These are phyloP conservation scores for Hetaerina americana DNA, from an alignment of 1,140 invertebrate species.

Conservation along the genomic window DNA sequence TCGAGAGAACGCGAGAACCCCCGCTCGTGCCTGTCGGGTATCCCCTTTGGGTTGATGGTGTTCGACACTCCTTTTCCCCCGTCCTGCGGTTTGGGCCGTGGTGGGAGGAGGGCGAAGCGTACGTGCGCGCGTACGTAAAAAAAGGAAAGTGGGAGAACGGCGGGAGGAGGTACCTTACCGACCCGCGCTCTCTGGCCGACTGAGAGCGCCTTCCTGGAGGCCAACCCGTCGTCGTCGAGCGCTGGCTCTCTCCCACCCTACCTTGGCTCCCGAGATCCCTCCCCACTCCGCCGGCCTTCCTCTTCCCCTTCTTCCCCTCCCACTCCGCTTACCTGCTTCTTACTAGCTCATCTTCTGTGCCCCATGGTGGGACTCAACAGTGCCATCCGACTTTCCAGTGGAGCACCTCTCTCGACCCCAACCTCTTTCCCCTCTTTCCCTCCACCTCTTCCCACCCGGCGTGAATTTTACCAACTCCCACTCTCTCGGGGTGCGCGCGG, in stretches of 20 bases:
- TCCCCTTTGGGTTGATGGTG: no score
- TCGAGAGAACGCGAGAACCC: no score
- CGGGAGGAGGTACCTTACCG: neutral
- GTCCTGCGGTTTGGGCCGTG: no score
- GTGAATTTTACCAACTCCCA: neutral
- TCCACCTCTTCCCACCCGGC: neutral
- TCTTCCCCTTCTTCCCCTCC: neutral
- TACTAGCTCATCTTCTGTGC: neutral
- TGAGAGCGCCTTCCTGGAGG: neutral
- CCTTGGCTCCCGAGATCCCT: no score
- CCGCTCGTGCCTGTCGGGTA: no score
- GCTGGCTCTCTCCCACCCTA: no score
- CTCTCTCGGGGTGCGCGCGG: neutral
- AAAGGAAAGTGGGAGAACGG: no score
- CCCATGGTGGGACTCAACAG: neutral
- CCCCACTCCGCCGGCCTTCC: neutral
- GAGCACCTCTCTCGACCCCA: neutral
- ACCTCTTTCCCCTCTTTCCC: neutral
- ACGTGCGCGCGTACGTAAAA: no score
- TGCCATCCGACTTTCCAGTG: neutral
- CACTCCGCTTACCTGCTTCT: neutral
- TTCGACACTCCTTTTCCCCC: no score
- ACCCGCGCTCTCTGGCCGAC: neutral
- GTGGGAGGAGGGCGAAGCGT: no score
- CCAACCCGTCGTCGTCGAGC: no score